Percentiles rank a stretch among this genome's conserved stretches.
Conservation (phyloP, 2,888 invertebrate genomes). For the Callyntrura sp. region DNA sequence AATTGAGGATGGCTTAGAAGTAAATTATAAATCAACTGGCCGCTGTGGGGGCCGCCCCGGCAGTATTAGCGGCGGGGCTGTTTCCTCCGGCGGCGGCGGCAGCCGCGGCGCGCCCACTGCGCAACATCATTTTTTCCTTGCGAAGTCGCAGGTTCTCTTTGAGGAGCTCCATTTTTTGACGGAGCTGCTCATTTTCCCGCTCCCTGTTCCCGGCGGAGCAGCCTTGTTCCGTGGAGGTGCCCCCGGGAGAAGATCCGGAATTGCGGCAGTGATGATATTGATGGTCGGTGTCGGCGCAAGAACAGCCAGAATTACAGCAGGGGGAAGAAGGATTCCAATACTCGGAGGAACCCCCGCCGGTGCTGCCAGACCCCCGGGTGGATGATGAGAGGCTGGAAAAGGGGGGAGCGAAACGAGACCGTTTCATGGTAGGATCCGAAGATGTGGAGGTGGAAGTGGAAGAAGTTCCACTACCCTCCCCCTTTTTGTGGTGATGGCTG, state of each 20-base stretch:
- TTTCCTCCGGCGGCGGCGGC: slow-evolving; percentile 42
- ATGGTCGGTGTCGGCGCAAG: slow-evolving; percentile 47
- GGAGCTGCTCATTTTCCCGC: slow-evolving; percentile 79
- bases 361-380: not conserved
- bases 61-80: not conserved
- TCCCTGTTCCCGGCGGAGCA: slow-evolving; percentile 49
- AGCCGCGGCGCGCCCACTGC: slow-evolving; percentile 6
- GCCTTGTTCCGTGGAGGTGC: slow-evolving; percentile 28
- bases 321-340: slow-evolving; percentile 17
- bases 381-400: slow-evolving; percentile 14
- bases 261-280: slow-evolving; percentile 48
- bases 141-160: slow-evolving; percentile 79
- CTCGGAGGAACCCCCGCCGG: not conserved
- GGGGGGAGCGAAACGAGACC: not conserved
- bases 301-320: slow-evolving; percentile 12
- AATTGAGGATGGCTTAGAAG: not conserved
- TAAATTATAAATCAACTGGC: slow-evolving; percentile 55
- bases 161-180: slow-evolving; percentile 78
- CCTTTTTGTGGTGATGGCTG: not conserved
- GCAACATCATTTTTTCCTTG: slow-evolving; percentile 79
- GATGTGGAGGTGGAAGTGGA: not conserved
- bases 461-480: slow-evolving; percentile 11
- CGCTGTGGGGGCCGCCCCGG: slow-evolving; percentile 22
- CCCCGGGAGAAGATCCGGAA: slow-evolving; percentile 34
- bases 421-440: slow-evolving; percentile 4